Conservation (phyloP, 2,797 vertebrate species). For the Myripristis murdjan region DNA sequence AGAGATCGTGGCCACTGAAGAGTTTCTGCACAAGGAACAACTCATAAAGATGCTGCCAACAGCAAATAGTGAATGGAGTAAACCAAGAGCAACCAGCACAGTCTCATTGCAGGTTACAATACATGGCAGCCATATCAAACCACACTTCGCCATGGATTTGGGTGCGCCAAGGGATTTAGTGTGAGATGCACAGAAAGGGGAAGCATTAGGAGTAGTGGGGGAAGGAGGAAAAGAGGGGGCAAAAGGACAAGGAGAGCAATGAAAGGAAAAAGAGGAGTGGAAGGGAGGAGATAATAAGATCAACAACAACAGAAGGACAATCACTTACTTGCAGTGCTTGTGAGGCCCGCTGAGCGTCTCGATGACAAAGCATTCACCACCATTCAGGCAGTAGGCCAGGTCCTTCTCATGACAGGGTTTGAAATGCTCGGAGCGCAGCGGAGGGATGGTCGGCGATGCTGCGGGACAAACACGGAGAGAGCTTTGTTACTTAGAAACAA, state of each 20-base stretch:
- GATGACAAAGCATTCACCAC: slow-evolving; percentile 97
- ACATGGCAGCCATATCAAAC: not conserved
- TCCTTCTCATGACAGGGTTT: slow-evolving; percentile 97
- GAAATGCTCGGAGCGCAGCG: slow-evolving; percentile 96
- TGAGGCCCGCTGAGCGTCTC: slow-evolving; percentile 97
- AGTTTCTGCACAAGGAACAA: not conserved
- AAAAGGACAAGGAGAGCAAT: not conserved
- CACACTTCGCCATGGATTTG: too few relatives aligned
- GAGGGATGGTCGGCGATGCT: slow-evolving; percentile 94
- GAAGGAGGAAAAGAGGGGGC: slow-evolving; percentile 1
- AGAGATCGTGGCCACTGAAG: not conserved
- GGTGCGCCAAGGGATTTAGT: not conserved
- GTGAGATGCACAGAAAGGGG: not conserved
- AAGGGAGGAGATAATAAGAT: not conserved
- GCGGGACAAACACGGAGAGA: slow-evolving; percentile 44
- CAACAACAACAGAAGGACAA: not conserved
- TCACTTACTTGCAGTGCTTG: slow-evolving; percentile 98
- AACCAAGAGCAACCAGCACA: not conserved
- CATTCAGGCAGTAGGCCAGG: slow-evolving; percentile 96
- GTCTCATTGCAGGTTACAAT: not conserved
- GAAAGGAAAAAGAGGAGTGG: not conserved
- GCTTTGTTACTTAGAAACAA: slow-evolving; percentile 38
- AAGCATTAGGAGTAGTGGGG: slow-evolving; percentile 11
- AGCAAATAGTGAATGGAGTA: not conserved
- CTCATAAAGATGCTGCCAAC: slow-evolving; percentile 1